Evolutionary conservation across 2,113 vertebrate species (phyloP), one percentile per base, ranked within the genome.

Genomic region (Myrmecophaga tridactyla): DNA sequence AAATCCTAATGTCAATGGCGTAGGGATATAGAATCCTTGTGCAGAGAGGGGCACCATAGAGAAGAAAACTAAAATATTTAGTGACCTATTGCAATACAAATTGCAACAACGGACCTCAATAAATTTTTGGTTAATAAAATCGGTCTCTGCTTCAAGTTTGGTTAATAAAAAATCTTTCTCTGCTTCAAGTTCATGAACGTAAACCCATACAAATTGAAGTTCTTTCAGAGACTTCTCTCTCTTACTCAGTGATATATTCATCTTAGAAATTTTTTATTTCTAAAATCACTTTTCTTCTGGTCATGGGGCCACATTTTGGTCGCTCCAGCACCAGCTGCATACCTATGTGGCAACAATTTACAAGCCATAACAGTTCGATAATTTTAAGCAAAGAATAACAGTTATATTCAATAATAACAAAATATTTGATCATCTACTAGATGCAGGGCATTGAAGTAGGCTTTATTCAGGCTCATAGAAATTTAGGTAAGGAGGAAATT

Each of bases 201-300:
- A 95, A 88, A 88, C 12, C 20, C 53, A 60, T 9, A 80, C 9
- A 31, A 83, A 14, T 9, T 93, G 51, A 94, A 89, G 85, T 60
- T 39, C 93, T 90, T 10, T 76, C 82, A 96, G 81, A 96, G 78
- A n/a, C n/a, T 53, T 39, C 73, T 92, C 25, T 51, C 65, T 93
- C 43, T 46, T 51, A 92, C 34, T 92, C 60, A 91, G 76, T 92
- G 56, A 85, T 20, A 89, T 51, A 84, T 13, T 88, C 11, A n/a
- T 85, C 88, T 43, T 56, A 29, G 48, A 84, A 70, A 51, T 41
- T 34, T 86, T 70, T 67, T 1, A 81, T 39, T 86, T 91, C 89
- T 39, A 65, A 95, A 84, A 58, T 90, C 62, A 82, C 2, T 73
- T 5, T 92, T 58, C 67, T 89, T 81, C 73, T 82, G 43, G 51